These are phyloP conservation scores for Platorchestia sp. DNA, from an alignment of 1,140 invertebrate genomes.

Conservation along the genomic window DNA sequence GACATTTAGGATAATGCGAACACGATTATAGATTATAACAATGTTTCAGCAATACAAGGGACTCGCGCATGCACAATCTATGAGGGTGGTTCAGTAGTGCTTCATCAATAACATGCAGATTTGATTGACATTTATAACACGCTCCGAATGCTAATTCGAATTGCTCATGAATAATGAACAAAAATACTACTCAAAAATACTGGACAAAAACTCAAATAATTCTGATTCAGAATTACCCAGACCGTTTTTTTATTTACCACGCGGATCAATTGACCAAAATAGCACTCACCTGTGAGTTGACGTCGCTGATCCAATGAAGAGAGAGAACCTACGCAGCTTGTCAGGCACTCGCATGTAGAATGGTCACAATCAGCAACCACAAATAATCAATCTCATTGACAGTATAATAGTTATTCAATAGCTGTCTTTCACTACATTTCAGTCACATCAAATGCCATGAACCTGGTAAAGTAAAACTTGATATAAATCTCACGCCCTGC, in stretches of 20 bases:
- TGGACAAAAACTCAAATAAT: not conserved
- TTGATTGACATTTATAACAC: not conserved
- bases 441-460: too few relatives aligned
- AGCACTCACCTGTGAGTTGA: constrained; percentile 7
- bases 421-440: too few relatives aligned
- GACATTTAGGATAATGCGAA: not conserved
- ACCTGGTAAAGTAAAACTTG: too few relatives aligned
- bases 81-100: not conserved
- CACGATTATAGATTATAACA: not conserved
- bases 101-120: not conserved
- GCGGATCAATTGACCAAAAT: not conserved
- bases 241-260: not conserved
- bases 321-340: constrained; percentile 27
- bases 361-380: not conserved
- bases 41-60: not conserved
- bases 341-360: constrained; percentile 16
- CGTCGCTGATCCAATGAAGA: constrained; percentile 29
- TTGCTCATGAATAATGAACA: not conserved
- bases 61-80: not conserved
- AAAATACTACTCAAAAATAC: not conserved
- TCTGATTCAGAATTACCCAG: not conserved
- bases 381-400: not conserved
- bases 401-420: not conserved
- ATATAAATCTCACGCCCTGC: too few relatives aligned
- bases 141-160: not conserved